Conservation (phyloP, 2,888 invertebrate species). For the Resseliella maxima region DNA sequence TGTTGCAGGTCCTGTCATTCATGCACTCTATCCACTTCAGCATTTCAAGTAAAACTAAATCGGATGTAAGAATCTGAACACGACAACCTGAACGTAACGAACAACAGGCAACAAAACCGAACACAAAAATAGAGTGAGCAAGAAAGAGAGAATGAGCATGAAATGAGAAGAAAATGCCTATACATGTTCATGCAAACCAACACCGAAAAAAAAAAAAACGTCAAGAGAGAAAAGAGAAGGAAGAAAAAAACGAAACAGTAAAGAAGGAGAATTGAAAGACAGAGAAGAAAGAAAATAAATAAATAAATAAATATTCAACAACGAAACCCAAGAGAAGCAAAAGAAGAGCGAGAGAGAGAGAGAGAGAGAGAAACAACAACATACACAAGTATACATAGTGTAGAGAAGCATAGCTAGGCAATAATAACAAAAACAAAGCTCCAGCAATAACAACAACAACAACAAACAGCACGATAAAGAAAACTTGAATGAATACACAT, state of each 20-base stretch:
- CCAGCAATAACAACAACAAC: conserved; percentile 42
- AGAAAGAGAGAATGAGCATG: too few species aligned
- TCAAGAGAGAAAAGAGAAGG: not conserved
- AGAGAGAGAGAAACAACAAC: not conserved
- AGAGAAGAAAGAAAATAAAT: conserved; percentile 18
- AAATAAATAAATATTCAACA: conserved; percentile 40
- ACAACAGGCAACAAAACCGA: conserved; percentile 42
- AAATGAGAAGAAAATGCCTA: not conserved
- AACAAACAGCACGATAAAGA: conserved; percentile 16
- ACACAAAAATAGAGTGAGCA: conserved; percentile 9
- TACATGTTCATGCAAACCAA: conserved; percentile 7
- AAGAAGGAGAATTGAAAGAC: conserved; percentile 35
- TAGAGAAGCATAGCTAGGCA: conserved; percentile 3
- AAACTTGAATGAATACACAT: conserved; percentile 54
- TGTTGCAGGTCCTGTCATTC: conserved; percentile 25
- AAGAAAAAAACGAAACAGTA: not conserved
- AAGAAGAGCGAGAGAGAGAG: not conserved
- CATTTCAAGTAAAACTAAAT: conserved; percentile 37
- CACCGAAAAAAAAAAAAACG: not conserved
- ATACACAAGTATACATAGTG: not conserved
- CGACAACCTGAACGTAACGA: conserved; percentile 25
- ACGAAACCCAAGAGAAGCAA: not conserved
- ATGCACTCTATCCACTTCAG: conserved; percentile 42
- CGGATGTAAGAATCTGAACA: conserved; percentile 38
- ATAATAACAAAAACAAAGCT: conserved; percentile 43